A percentile compares a stretch with the other conserved stretches of the same genome.
Evolutionary conservation across 2,113 vertebrate species (phyloP).

Genomic region (Butastur rufipennis): DNA sequence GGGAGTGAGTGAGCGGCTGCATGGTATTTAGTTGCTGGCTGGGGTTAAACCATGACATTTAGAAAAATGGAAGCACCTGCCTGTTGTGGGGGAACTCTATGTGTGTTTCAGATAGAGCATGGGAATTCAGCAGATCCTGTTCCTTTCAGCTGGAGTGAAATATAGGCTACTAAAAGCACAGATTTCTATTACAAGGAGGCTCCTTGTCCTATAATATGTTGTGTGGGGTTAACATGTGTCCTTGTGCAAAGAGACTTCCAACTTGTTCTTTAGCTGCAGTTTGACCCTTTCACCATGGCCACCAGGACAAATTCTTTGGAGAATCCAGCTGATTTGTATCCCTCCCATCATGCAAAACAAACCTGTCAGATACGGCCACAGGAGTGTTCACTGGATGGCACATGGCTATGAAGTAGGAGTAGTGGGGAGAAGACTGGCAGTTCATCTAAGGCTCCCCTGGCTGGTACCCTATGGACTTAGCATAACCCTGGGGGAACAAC

Average conservation of each 20-base stretch:
- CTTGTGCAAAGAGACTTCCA: not conserved
- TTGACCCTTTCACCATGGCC: not conserved
- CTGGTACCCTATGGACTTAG: not conserved
- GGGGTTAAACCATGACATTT: too few relatives aligned
- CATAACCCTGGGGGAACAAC: not conserved
- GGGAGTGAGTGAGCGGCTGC: too few relatives aligned
- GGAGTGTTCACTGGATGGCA: not conserved
- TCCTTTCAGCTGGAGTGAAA: not conserved
- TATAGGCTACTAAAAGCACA: not conserved
- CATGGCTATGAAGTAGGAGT: not conserved
- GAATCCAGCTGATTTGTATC: not conserved
- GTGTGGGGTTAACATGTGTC: not conserved
- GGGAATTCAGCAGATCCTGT: not conserved
- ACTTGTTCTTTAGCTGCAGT: not conserved
- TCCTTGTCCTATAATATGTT: not conserved
- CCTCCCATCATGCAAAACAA: accelerated
- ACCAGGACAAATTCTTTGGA: not conserved
- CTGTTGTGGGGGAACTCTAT: not conserved
- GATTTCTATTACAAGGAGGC: not conserved
- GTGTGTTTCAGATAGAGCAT: not conserved
- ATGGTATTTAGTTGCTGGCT: too few relatives aligned
- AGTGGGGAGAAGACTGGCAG: not conserved
- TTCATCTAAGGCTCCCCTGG: not conserved
- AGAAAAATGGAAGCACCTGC: not conserved
- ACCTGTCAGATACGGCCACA: not conserved